phyloP scores from a whole-genome alignment of 1,140 invertebrate species.

The Apolygus lucorum region DNA sequence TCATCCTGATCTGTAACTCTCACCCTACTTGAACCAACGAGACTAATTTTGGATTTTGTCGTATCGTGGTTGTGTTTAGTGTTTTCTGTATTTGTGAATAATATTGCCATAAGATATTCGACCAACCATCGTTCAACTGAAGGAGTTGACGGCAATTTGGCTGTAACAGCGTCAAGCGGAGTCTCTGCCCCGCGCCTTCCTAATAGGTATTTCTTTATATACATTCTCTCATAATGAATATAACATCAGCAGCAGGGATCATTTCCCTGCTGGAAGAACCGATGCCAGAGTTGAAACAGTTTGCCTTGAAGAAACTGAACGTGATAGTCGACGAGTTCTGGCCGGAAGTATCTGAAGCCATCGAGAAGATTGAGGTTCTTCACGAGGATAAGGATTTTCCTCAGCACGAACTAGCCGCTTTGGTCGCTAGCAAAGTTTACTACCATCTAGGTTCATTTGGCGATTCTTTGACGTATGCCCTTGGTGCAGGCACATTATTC shows the following conservation, averaged over 20 bases:
- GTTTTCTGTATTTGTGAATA: no score
- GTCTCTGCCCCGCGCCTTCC: no score
- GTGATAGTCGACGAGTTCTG: slow-evolving; percentile 95
- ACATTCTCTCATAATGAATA: slow-evolving; percentile 43
- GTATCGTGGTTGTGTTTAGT: no score
- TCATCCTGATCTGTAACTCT: no score
- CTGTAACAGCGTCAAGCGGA: no score
- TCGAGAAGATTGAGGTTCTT: slow-evolving; percentile 94
- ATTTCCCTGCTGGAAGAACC: slow-evolving; percentile 92
- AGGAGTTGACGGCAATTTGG: no score
- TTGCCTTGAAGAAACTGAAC: slow-evolving; percentile 83
- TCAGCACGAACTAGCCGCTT: slow-evolving; percentile 83
- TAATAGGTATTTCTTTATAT: no score
- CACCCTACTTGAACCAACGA: no score
- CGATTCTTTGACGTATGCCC: slow-evolving; percentile 87
- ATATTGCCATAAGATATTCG: no score
- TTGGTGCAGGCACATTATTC: slow-evolving; percentile 86
- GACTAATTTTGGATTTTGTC: no score
- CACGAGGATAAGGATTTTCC: slow-evolving; percentile 85
- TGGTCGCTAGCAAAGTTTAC: slow-evolving; percentile 97
- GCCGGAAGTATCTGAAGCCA: slow-evolving; percentile 96
- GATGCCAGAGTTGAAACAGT: slow-evolving; percentile 84
- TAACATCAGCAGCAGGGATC: slow-evolving; percentile 67
- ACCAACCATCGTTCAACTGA: no score
- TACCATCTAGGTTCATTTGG: slow-evolving; percentile 95